These are phyloP conservation scores for Colostygia pectinataria DNA, from an alignment of 2,888 invertebrate genomes.

Conservation along the genomic window DNA sequence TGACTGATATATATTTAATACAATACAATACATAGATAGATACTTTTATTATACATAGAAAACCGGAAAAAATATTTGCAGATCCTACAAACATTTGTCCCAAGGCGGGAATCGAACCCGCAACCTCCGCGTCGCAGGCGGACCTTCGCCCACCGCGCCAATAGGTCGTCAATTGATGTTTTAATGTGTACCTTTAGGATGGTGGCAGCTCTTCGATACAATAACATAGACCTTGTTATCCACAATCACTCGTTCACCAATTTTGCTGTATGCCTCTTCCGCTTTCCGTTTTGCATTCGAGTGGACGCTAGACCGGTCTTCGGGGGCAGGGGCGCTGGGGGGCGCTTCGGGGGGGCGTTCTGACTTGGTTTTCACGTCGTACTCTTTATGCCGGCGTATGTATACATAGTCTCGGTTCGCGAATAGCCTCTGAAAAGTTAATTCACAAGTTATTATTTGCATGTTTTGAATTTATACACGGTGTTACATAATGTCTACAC, in stretches of 20 bases:
- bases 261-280: conserved; percentile 38
- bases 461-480: too few species aligned
- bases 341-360: conserved; percentile 8
- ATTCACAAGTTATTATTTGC: background rate
- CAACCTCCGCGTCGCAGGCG: too few species aligned
- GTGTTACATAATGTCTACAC: too few species aligned
- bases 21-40: too few species aligned
- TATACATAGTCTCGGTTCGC: conserved; percentile 94
- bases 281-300: conserved; percentile 63
- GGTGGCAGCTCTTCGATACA: conserved; percentile 87
- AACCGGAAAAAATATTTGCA: too few species aligned
- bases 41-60: too few species aligned
- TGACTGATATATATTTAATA: too few species aligned
- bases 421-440: conserved; percentile 85
- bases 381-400: conserved; percentile 85
- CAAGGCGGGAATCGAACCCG: too few species aligned
- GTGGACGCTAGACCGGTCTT: conserved; percentile 53
- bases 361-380: conserved; percentile 35
- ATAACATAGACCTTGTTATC: conserved; percentile 56
- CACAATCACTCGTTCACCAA: conserved; percentile 12
- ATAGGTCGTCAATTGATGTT: too few species aligned
- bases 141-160: too few species aligned
- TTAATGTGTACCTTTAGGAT: too few species aligned
- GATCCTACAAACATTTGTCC: too few species aligned
- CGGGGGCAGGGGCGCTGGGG: conserved; percentile 1